Base-by-base conservation (phyloP, 2,113 vertebrate genomes). In the Psophia crepitans region DNA sequence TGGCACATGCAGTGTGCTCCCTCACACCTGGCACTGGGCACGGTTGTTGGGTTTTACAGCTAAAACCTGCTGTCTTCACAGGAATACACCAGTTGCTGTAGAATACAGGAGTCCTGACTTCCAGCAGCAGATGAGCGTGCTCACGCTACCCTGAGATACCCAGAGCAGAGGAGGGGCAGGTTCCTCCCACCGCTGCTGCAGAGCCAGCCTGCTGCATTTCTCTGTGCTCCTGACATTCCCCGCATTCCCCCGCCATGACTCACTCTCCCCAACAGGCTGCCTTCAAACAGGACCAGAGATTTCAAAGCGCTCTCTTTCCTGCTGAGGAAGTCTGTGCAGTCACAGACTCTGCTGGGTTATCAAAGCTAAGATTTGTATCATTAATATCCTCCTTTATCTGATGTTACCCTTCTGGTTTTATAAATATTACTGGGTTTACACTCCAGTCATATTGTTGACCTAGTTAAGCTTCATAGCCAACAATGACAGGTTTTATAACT, bases 161-260 rank as follows among this genome's bases (percentile, higher is more conserved):
- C 21, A 39, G 35, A 30, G 39, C 87, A 81, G 33, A 2, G 1
- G 41, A 90, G 46, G 22, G 46, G 33, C n/a, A 80, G 66, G 2
- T 73, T 74, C 32, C 63, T 86, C 12, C 53, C 32, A 71, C 20
- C 4, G 6, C 27, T 20, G 54, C 32, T 32, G 65, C 20, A 64
- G 46, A 79, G 88, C 82, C 51, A 93, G 90, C 64, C 66, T 49
- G 28, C 32, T 26, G 21, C 14, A 2, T 66, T 94, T 69, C 84
- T 84, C 82, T n/a, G 15, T 7, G 35, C 39, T 90, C 57, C 89
- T 75, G 83, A 82, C 94, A 95, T 94, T 96, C 76, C 80, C 48
- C 20, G 44, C 77, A 94, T 96, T 97, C 94, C 77, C 53, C 15
- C 1, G 11, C 53, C 0, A 0, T 97, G 96, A 97, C 77, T 95